Conservation (phyloP, 2,888 invertebrate species). For the Chaetogeoica ovagalla region DNA sequence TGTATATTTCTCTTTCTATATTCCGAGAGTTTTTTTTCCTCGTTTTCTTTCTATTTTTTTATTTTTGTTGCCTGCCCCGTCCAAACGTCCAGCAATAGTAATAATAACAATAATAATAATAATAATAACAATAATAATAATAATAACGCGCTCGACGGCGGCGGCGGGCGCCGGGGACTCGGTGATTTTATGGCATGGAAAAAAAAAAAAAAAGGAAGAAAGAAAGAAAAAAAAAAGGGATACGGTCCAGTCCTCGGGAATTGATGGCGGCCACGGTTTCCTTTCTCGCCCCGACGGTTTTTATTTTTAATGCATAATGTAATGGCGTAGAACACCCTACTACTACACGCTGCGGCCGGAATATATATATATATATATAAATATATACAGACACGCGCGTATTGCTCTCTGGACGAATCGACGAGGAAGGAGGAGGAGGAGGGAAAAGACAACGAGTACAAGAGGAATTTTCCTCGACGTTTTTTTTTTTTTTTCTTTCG, state of each 20-base stretch:
- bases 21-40: conserved; percentile 41
- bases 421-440: too few relatives aligned
- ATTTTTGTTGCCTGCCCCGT: conserved; percentile 34
- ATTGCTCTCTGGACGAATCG: not conserved
- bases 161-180: conserved; percentile 14
- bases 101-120: conserved; percentile 48
- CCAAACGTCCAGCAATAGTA: not conserved
- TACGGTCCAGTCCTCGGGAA: conserved; percentile 49
- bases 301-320: conserved; percentile 53
- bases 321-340: conserved; percentile 44
- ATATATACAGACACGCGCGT: not conserved
- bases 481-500: conserved; percentile 16
- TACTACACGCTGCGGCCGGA: too few relatives aligned
- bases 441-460: conserved; percentile 16
- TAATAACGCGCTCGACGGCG: conserved; percentile 44
- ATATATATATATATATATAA: too few relatives aligned
- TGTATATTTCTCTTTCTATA: conserved; percentile 41
- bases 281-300: conserved; percentile 45
- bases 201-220: too few relatives aligned
- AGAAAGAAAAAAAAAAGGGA: conserved; percentile 51
- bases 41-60: too few relatives aligned
- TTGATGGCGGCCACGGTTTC: conserved; percentile 50
- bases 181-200: conserved; percentile 52
- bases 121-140: conserved; percentile 46
- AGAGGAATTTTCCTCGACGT: conserved; percentile 14